These are phyloP conservation scores for Myxocyprinus asiaticus DNA, from an alignment of 2,113 vertebrate species.

Conservation along the genomic window DNA sequence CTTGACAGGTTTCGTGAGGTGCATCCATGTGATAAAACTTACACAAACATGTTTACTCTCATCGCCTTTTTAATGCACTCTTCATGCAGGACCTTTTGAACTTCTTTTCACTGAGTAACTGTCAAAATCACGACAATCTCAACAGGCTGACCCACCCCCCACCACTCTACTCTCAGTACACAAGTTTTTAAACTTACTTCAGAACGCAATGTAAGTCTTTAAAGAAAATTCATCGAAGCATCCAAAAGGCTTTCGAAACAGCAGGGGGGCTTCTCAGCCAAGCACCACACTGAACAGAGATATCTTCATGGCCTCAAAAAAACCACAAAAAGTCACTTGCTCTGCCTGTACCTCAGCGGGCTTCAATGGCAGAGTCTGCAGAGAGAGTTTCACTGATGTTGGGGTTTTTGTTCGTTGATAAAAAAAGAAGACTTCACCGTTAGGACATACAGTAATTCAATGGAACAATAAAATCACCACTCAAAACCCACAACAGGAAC, in stretches of 20 bases:
- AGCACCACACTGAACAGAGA: conserved; percentile 7
- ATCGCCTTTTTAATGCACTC: neutral
- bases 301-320: conserved; percentile 10
- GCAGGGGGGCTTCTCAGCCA: conserved; percentile 9
- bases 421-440: neutral
- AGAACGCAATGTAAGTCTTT: conserved; percentile 8
- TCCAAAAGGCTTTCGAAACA: conserved; percentile 1
- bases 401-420: neutral
- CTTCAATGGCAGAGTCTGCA: conserved; percentile 13
- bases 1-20: no score
- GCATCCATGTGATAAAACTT: neutral
- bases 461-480: neutral
- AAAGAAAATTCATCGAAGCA: conserved; percentile 12
- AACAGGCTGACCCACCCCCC: conserved; percentile 9
- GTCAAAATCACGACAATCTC: neutral
- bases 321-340: neutral
- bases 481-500: no score
- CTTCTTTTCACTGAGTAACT: neutral
- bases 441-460: conserved; percentile 20
- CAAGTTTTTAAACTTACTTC: conserved; percentile 18
- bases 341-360: neutral
- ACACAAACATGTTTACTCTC: conserved; percentile 2
- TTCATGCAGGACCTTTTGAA: neutral
- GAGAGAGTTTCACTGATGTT: conserved; percentile 8
- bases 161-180: neutral